Evolutionary conservation across 2,113 vertebrate genomes (phyloP), one percentile per base, ranked within the genome.

Genomic region (Telmatochromis brichardi): DNA sequence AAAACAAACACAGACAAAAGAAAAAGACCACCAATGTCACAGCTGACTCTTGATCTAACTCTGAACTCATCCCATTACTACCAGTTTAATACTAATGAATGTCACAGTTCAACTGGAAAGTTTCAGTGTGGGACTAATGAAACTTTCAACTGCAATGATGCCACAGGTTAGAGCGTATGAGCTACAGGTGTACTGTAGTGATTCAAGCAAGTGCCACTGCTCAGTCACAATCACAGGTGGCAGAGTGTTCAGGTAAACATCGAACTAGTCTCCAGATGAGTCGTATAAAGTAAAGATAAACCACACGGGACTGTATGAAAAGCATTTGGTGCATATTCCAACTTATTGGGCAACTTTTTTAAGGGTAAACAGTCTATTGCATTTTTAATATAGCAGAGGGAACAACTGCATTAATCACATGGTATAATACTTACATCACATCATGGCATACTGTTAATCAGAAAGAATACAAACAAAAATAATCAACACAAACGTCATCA

Each of bases 91-190:
- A 50, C 10, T 13, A 2, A 78, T 78, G 23, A 78, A 8, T n/a
- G 45, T 13, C 23, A 50, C 2, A 31, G 73, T 11, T 76, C 15
- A 28, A 47, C 73, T 50, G 17, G 45, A 78, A 7, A 19, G 45
- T 78, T 28, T 45, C 37, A 45, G 23, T 9, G 40, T 0, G 13
- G 0, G 68, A 45, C 68, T n/a, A 4, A 50, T 11, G 10, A 31
- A n/a, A 13, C 60, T 37, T 65, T 4, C 10, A n/a, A 6, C 26
- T 33, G 26, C 9, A 78, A 1, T 50, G 45, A 50, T 0, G 0
- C 47, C 47, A 78, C 73, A 78, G 7, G 17, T 78, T 78, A 33
- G 17, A 9, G 45, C 4, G 4, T n/a, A 8, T 19, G 42, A 78
- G 31, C 58, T 63, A 35, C 58, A 63, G 58, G 58, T 11, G 31